Evolutionary conservation across 2,113 vertebrate species (phyloP).

Genomic region (Bothrops jararaca): DNA sequence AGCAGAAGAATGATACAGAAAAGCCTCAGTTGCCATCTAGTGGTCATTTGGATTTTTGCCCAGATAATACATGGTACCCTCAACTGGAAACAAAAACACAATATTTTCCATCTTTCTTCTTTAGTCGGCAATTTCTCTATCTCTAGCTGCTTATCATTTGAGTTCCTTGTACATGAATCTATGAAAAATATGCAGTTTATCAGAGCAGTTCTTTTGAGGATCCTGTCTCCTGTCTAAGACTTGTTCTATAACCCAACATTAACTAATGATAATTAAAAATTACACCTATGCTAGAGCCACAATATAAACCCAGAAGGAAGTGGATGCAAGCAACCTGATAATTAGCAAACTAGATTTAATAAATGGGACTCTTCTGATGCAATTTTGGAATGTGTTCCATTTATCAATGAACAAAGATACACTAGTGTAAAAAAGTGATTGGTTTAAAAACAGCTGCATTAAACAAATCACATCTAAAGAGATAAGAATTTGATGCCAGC

Average conservation of each 20-base stretch:
- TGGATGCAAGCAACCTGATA: not conserved
- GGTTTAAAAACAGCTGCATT: not conserved
- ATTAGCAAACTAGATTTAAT: not conserved
- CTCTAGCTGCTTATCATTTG: not conserved
- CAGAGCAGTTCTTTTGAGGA: not conserved
- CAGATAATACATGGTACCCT: not conserved
- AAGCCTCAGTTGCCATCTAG: not conserved
- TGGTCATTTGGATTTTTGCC: not conserved
- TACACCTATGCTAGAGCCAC: not conserved
- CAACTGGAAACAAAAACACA: not conserved
- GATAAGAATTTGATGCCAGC: not conserved
- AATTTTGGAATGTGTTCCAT: not conserved
- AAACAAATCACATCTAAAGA: not conserved
- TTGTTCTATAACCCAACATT: not conserved
- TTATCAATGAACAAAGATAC: not conserved
- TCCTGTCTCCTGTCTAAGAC: not conserved
- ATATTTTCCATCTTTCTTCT: not conserved
- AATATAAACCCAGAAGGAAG: not conserved
- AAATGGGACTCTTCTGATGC: not conserved
- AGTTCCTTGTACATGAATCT: not conserved
- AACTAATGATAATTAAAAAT: not conserved
- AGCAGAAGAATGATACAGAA: not conserved
- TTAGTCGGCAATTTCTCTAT: not conserved
- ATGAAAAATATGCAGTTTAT: not conserved
- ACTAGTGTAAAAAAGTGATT: not conserved